phyloP scores from a whole-genome alignment of 2,797 vertebrate genomes.

The Mormyrus proboscirostris region DNA sequence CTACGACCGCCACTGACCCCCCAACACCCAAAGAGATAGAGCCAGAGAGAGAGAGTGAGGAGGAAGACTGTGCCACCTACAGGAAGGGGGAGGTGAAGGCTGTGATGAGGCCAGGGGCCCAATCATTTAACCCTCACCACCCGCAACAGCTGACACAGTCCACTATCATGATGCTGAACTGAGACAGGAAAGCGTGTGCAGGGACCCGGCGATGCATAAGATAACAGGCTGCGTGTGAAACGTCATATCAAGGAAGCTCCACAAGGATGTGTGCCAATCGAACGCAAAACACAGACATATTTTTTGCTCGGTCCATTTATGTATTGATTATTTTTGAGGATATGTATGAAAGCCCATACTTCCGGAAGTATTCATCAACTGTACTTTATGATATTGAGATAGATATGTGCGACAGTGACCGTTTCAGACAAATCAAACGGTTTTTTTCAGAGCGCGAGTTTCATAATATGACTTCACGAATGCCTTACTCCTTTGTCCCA shows the following conservation, averaged over 20 bases:
- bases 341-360: background rate
- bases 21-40: conserved; percentile 27
- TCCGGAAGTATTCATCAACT: background rate
- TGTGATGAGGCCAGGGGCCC: background rate
- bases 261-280: background rate
- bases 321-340: background rate
- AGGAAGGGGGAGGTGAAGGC: background rate
- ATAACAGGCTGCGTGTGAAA: background rate
- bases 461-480: background rate
- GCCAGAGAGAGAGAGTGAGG: conserved; percentile 30
- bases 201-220: background rate
- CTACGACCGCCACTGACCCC: conserved; percentile 90
- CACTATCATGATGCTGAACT: background rate
- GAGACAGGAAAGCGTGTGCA: background rate
- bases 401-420: background rate
- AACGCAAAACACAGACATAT: background rate
- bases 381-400: background rate
- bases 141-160: background rate
- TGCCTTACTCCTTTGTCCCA: conserved; percentile 13
- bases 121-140: background rate
- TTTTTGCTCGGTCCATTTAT: background rate
- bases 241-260: background rate
- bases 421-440: background rate
- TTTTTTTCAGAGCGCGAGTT: background rate
- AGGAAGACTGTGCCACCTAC: conserved; percentile 37